Evolutionary conservation across 92 coral and sea anemone species (phyloP), one percentile per base, ranked within the genome.

Genomic region (Paramuricea clavata): DNA sequence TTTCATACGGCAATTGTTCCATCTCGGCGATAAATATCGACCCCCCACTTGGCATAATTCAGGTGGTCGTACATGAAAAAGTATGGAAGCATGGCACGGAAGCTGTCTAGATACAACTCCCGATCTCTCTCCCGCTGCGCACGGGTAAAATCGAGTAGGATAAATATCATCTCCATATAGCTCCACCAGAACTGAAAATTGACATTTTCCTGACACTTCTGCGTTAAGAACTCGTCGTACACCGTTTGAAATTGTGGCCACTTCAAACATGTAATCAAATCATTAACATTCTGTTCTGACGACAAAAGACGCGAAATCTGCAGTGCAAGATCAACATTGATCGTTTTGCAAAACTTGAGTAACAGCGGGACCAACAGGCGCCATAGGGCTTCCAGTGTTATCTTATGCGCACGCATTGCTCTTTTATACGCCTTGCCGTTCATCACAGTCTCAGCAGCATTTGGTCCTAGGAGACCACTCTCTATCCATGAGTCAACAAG

Each of bases 41-140:
- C n/a, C 88, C n/a, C 92, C 92, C 94, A 85, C 54, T 62, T 84
- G 32, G 88, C 94, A 62, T 90, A 90, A 49, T 91, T 88, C 13
- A 54, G 26, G 57, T 85, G 88, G 26, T 88, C 90, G 69, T 91
- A 88, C 17, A 81, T 72, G 42, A 78, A 80, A 61, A 88, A 88
- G 49, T 79, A 91, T 47, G 92, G 92, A n/a, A 90, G 80, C 93
- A 90, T 90, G 65, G 81, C 71, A 60, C 86, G 87, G 36, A 90
- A 86, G 30, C 87, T 76, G 73, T 74, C 71, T 73, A 90, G 35
- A 83, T 91, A 81, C 85, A 88, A 47, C 12, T 88, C 75, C 94
- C 94, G 85, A 16, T 25, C 67, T 7, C 88, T 88, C 32, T 84
- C 81, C 27, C 94, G 62, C 56, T 88, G 94, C 12, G 94, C 90